Evolutionary conservation across 2,113 vertebrate genomes (phyloP).

Genomic region (Cryptoleucopteryx plumbea): DNA sequence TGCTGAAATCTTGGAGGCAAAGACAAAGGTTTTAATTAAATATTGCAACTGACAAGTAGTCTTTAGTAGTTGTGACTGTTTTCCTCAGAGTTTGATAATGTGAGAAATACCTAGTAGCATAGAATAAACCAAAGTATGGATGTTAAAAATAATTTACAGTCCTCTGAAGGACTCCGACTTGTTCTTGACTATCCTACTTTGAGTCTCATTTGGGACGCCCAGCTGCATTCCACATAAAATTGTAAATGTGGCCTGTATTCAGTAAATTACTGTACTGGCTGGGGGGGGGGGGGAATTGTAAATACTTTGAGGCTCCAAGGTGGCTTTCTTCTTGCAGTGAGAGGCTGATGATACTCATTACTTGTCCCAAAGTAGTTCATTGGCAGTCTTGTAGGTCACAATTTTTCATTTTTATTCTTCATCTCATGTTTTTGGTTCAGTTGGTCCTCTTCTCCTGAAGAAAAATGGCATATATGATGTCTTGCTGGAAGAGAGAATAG

Average conservation of each 20-base stretch:
- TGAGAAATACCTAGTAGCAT: not conserved
- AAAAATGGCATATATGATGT: not conserved
- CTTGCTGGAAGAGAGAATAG: not conserved
- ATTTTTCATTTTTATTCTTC: not conserved
- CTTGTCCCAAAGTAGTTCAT: not conserved
- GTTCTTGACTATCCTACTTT: not conserved
- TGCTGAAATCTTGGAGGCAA: not conserved
- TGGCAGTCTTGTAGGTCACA: not conserved
- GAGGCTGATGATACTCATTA: not conserved
- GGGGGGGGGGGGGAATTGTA: not conserved
- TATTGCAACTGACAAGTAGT: not conserved
- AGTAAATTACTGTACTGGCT: not conserved
- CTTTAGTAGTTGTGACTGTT: not conserved
- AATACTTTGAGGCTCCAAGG: not conserved
- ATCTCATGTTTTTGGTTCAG: not conserved
- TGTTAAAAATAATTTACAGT: not conserved
- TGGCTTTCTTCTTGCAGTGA: not conserved
- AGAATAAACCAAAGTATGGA: not conserved
- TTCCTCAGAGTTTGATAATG: not conserved
- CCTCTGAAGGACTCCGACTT: not conserved
- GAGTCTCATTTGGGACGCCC: not conserved
- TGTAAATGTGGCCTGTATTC: not conserved
- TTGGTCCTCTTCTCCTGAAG: not conserved
- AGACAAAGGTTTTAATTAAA: not conserved
- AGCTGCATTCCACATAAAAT: not conserved